Evolutionary conservation across 2,797 vertebrate genomes (phyloP).

Genomic region (Allobates femoralis): DNA sequence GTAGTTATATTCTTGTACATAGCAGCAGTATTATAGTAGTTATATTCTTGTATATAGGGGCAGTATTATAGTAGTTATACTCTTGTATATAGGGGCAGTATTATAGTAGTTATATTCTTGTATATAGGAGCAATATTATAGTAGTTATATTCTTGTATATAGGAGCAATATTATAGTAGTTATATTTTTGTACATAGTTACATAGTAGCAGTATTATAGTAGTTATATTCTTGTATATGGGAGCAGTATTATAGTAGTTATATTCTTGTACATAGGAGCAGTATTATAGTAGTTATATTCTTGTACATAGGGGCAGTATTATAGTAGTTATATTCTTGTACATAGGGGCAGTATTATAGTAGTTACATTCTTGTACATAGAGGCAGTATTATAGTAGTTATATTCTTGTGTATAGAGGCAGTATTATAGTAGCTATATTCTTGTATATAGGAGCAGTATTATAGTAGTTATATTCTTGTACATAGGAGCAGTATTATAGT

Average conservation of each 20-base stretch:
- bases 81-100: constrained; percentile 7
- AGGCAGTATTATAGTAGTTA: not conserved
- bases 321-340: constrained; percentile 20
- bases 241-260: not conserved
- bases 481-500: constrained; percentile 1
- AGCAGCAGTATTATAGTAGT: constrained; percentile 5
- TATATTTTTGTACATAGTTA: constrained; percentile 7
- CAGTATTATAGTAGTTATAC: constrained; percentile 16
- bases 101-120: constrained; percentile 15
- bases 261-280: not conserved
- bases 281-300: constrained; percentile 17
- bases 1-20: not conserved
- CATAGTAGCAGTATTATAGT: constrained; percentile 7
- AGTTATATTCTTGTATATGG: constrained; percentile 18
- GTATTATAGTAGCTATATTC: constrained; percentile 24
- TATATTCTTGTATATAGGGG: constrained; percentile 4
- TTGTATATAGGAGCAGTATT: not conserved
- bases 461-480: constrained; percentile 15
- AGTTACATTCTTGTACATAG: constrained; percentile 10
- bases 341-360: constrained; percentile 1
- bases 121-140: constrained; percentile 11
- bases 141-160: constrained; percentile 7
- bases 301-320: too few relatives aligned
- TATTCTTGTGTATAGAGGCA: not conserved
- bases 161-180: not conserved